Base-by-base conservation (phyloP, 2,113 vertebrate genomes). In the Alces alces region DNA sequence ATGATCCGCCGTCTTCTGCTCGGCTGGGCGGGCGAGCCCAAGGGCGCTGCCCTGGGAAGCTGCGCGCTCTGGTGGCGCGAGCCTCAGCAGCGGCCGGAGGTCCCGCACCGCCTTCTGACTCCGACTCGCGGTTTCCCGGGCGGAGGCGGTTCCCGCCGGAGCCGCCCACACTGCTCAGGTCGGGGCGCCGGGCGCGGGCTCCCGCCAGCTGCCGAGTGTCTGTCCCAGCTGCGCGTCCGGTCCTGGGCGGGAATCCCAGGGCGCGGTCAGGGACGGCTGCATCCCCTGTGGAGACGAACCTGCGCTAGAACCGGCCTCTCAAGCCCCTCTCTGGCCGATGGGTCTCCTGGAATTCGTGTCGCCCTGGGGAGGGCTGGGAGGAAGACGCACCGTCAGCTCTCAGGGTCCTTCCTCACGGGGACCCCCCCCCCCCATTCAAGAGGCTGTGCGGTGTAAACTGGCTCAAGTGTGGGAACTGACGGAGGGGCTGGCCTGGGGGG, bases 21-120 rank as follows among this genome's bases (percentile, higher is more conserved):
- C 7, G n/a, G 23, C 80, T 66, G 0, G 0, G 3, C 3, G 2
- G 45, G 66, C 16, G 0, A 17, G 25, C 14, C 10, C 33, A 6
- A 0, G 28, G 47, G 55, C 19, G 15, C 14, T 8, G 25, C 14
- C 36, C 5, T 30, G 30, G 16, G 30, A 33, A 11, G 28, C 64
- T 28, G n/a, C n/a, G n/a, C n/a, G n/a, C 6, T 23, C 76, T 30
- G 36, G 66, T 30, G 45, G 45, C 64, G 3, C 10, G 14, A 2
- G 33, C 43, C 55, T 91, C 11, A 2, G 45, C 66, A 54, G 0
- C 4, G 21, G 64, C 55, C 23, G 1, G 23, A 30, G 45, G 64
- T 16, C 5, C 6, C 3, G 30, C n/a, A 3, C 27, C 7, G 12
- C 66, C 45, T 64, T 90, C 76, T 15, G 55, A 39, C 43, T 95